Base-by-base conservation (phyloP, 2,888 invertebrate species). In the Hedychridium roseum region DNA sequence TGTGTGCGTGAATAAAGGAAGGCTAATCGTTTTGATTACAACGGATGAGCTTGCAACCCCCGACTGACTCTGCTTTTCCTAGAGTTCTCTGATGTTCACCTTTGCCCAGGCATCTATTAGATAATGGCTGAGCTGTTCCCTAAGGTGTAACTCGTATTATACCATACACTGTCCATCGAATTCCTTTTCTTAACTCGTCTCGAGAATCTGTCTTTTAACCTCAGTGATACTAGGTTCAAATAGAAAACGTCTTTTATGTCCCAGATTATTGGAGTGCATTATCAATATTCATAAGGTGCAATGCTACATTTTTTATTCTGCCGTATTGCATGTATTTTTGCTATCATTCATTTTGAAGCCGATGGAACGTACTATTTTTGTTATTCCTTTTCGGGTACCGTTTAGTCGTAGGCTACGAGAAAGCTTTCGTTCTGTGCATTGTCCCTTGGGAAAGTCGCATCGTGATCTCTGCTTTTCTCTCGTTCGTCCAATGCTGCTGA, bases 21-120 rank as follows among this genome's bases (percentile, higher is more conserved):
- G 59, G 43, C 56, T 65, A 61, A 65, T 61, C 61, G 59, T 46
- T 47, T 43, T 51, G 64, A 65, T 65, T 67, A 66, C 59, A 21
- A 43, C 58, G 52, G 62, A 61, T 57, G 64, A 65, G 57, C 51
- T 58, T 55, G 55, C 64, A 67, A 50, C 45, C 54, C 48, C 45
- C 42, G 50, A 36, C 32, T 31, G 44, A 21, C 38, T 49, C 37
- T n/a, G 38, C 47, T 47, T 57, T 57, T 57, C 49, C 44, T 31
- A 15, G 17, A 15, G 14, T 7, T 20, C 30, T n/a, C 14, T 18
- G 21, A 38, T 37, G 27, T 44, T 40, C 21, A 17, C 18, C 36
- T 46, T 39, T 12, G 7, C 12, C 30, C 36, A 35, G 32, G 34
- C 32, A 1, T 21, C 55, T 45, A 50, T 60, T 47, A 55, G 12